Percentiles rank a stretch among this genome's conserved stretches.
phyloP scores from a whole-genome alignment of 1,140 invertebrate genomes.

The Vollenhovia emeryi region DNA sequence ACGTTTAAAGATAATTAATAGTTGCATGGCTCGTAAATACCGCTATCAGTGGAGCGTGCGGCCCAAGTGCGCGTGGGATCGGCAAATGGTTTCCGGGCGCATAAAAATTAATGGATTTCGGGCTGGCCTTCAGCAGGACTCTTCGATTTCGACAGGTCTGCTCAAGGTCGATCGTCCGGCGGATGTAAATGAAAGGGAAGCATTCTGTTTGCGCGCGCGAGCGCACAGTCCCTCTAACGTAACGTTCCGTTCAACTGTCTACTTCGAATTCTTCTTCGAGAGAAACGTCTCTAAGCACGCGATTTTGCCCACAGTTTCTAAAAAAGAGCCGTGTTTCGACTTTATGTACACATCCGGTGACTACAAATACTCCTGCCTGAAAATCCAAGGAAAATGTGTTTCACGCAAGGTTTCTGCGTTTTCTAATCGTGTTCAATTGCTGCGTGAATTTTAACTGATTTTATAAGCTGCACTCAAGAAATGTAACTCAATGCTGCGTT shows the following conservation, averaged over 20 bases:
- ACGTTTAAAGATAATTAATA: slow-evolving; percentile 80
- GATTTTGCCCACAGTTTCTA: not conserved
- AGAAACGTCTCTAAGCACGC: not conserved
- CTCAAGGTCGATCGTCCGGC: slow-evolving; percentile 38
- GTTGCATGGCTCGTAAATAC: slow-evolving; percentile 75
- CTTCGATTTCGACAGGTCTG: slow-evolving; percentile 40
- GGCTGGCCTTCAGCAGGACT: slow-evolving; percentile 59
- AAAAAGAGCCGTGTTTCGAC: not conserved
- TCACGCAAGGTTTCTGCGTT: not conserved
- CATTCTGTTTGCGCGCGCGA: not conserved
- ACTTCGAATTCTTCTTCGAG: not conserved
- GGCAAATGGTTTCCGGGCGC: slow-evolving; percentile 76
- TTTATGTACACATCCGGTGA: not conserved
- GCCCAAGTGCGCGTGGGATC: slow-evolving; percentile 67
- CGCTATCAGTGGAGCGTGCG: slow-evolving; percentile 76
- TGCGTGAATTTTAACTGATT: not conserved
- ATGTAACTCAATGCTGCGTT: not conserved
- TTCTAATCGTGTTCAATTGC: not conserved
- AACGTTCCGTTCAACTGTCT: not conserved
- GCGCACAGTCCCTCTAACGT: not conserved
- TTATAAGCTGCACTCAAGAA: not conserved
- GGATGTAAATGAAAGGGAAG: slow-evolving; percentile 45
- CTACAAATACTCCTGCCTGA: not conserved
- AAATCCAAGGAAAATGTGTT: not conserved
- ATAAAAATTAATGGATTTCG: slow-evolving; percentile 77